Conservation (phyloP, 2,113 vertebrate species). For the Oncorhynchus tshawytscha region DNA sequence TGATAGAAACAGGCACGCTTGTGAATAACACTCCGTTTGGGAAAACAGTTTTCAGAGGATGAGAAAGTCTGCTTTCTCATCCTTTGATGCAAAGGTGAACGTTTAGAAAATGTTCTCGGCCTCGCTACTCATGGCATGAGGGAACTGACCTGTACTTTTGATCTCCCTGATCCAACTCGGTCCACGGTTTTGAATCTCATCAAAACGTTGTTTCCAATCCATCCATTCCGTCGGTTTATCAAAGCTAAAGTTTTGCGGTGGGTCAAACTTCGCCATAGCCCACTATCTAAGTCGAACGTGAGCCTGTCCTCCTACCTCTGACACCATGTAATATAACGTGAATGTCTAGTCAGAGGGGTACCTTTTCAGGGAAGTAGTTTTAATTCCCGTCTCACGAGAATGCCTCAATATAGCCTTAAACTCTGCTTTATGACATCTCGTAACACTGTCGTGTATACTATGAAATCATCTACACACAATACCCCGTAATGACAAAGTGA, state of each 20-base stretch:
- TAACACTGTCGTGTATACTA: too few relatives aligned
- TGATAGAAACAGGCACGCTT: background rate
- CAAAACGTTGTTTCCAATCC: background rate
- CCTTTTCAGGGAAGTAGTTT: too few relatives aligned
- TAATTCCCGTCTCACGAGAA: too few relatives aligned
- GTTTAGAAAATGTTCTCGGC: constrained; percentile 25
- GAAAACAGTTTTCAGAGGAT: background rate
- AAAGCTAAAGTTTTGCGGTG: background rate
- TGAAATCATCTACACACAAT: too few relatives aligned
- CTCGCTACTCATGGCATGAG: constrained; percentile 20
- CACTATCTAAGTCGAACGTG: too few relatives aligned
- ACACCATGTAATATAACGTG: background rate
- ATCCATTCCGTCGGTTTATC: background rate
- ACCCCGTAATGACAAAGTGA: too few relatives aligned
- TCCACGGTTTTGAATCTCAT: background rate
- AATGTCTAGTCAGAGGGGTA: too few relatives aligned
- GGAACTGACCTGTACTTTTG: constrained; percentile 28
- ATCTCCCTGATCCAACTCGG: constrained; percentile 18
- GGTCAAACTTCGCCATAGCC: background rate
- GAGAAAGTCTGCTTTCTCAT: too few relatives aligned
- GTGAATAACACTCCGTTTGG: constrained; percentile 12
- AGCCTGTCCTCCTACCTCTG: background rate
- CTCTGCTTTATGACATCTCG: too few relatives aligned
- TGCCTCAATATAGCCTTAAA: too few relatives aligned
- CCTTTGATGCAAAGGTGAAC: constrained; percentile 2